phyloP scores from a whole-genome alignment of 2,113 vertebrate species.

The Phrynocephalus versicolor region DNA sequence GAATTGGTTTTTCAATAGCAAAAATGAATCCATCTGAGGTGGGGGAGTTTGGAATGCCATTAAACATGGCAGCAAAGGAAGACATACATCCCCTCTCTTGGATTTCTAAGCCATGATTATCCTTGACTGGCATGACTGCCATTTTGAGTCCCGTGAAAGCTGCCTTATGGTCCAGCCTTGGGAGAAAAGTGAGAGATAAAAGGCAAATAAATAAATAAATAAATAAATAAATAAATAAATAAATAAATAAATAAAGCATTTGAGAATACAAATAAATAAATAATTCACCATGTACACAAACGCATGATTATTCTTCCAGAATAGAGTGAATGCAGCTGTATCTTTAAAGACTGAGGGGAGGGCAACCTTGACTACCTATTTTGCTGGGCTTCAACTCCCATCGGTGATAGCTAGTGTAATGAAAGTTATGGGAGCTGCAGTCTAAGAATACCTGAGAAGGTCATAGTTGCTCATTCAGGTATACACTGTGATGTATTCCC shows the following conservation, averaged over 20 bases:
- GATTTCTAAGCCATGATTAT: background rate
- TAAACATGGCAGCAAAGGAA: background rate
- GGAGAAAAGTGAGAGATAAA: too few species aligned
- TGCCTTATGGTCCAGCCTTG: too few species aligned
- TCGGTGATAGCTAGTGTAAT: background rate
- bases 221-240: too few species aligned
- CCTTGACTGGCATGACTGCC: background rate
- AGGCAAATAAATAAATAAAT: too few species aligned
- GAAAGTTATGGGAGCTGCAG: background rate
- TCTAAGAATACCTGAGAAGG: background rate
- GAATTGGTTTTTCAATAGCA: fast-evolving
- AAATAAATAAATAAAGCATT: too few species aligned
- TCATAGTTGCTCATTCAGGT: too few species aligned
- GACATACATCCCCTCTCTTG: background rate
- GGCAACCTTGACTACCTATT: background rate
- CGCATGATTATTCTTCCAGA: too few species aligned
- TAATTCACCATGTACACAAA: too few species aligned
- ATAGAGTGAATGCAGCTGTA: background rate
- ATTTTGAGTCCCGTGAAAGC: too few species aligned
- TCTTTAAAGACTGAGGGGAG: background rate
- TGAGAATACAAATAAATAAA: too few species aligned
- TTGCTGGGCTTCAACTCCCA: background rate
- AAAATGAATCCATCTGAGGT: background rate
- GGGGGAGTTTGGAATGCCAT: background rate
- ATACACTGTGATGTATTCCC: too few species aligned